These are phyloP conservation scores for Ceratotherium simum DNA, from an alignment of 2,113 vertebrate genomes.

Conservation along the genomic window DNA sequence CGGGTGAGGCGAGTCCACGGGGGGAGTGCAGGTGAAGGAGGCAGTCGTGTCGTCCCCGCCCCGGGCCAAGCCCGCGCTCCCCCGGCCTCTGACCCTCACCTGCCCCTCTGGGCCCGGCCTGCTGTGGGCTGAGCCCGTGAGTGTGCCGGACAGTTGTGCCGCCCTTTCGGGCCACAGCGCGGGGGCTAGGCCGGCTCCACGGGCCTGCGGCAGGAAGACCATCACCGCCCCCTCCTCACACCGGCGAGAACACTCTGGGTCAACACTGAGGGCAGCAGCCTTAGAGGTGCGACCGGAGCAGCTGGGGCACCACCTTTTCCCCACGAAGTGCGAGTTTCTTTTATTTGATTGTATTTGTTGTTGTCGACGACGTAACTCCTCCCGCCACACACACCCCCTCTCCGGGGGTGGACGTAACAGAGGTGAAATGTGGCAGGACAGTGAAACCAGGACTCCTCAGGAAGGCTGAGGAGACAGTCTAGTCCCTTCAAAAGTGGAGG, in stretches of 20 bases:
- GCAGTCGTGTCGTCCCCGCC: too few species aligned
- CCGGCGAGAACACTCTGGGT: accelerated
- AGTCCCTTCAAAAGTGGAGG: background rate
- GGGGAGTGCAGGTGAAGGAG: background rate
- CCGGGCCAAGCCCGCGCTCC: background rate
- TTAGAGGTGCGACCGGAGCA: background rate
- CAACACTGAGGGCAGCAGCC: background rate
- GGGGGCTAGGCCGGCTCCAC: background rate
- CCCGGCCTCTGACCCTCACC: too few species aligned
- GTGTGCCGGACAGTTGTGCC: accelerated
- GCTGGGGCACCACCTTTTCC: accelerated
- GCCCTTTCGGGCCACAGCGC: background rate
- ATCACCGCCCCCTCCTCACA: too few species aligned
- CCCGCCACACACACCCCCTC: accelerated
- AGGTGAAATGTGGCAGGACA: background rate
- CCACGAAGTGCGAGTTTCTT: background rate
- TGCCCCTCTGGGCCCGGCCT: accelerated
- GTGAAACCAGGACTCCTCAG: background rate
- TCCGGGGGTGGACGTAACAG: background rate
- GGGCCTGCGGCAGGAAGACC: background rate
- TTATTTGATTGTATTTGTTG: background rate
- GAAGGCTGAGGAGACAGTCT: background rate
- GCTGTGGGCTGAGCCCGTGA: too few species aligned
- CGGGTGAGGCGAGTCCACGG: background rate
- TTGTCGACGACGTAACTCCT: too few species aligned